A percentile compares a stretch with the other conserved stretches of the same genome.
phyloP scores from a whole-genome alignment of 2,113 vertebrate genomes.

The Etia nguti region DNA sequence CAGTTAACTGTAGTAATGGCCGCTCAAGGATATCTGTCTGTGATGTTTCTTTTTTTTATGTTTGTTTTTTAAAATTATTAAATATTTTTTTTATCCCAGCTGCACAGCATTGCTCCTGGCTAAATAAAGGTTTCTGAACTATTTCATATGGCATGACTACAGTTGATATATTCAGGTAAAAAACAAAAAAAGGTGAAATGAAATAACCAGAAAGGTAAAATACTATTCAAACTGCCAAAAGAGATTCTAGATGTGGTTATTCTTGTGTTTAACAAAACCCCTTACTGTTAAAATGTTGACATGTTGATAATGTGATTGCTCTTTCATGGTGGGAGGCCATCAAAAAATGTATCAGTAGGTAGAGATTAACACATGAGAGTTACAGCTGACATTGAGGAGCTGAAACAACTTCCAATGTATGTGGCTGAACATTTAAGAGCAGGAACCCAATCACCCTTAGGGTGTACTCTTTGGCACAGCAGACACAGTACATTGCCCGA shows the following conservation, averaged over 20 bases:
- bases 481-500: not conserved
- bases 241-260: not conserved
- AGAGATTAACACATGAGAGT: not conserved
- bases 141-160: no score
- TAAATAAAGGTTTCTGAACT: no score
- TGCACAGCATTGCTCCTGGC: no score
- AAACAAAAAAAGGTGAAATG: not conserved
- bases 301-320: not conserved
- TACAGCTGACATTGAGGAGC: not conserved
- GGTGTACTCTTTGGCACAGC: not conserved
- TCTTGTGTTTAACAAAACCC: not conserved
- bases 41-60: not conserved
- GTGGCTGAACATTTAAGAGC: not conserved
- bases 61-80: not conserved
- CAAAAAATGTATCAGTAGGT: not conserved
- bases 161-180: no score
- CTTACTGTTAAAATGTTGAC: not conserved
- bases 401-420: not conserved
- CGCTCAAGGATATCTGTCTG: not conserved
- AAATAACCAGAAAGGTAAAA: not conserved
- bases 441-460: not conserved
- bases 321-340: not conserved
- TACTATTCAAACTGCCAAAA: not conserved
- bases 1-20: not conserved
- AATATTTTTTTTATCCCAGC: not conserved